Conservation (phyloP, 1,140 invertebrate genomes). For the Triops cancriformis region DNA sequence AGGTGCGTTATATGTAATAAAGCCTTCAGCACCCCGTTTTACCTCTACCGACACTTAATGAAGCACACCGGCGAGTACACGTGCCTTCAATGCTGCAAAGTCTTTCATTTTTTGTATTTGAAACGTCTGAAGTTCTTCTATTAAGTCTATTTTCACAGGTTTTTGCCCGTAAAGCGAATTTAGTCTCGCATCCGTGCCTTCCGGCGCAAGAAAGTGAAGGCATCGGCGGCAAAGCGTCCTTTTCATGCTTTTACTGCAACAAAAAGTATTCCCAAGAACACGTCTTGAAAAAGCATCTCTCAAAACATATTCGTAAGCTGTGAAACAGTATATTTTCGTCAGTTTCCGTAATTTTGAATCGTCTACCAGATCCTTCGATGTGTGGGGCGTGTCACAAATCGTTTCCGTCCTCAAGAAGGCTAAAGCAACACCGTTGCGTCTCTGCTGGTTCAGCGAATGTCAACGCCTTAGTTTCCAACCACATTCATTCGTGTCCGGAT, state of each 20-base stretch:
- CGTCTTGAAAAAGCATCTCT: background rate
- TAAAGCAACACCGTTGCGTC: background rate
- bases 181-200: background rate
- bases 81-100: background rate
- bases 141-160: background rate
- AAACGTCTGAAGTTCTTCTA: background rate
- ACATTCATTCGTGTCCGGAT: background rate
- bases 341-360: no score
- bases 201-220: background rate
- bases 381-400: background rate
- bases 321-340: no score
- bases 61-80: background rate
- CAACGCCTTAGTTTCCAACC: background rate
- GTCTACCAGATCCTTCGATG: background rate
- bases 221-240: background rate
- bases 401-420: background rate
- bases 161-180: background rate
- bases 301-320: background rate
- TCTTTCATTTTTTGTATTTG: background rate
- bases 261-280: background rate
- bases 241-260: background rate
- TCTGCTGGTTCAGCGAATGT: background rate
- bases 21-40: background rate
- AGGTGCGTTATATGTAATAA: constrained; percentile 1
- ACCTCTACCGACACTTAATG: background rate